A percentile compares a stretch with the other conserved stretches of the same genome.
phyloP scores from a whole-genome alignment of 2,113 vertebrate species.

The Tinamus guttatus region DNA sequence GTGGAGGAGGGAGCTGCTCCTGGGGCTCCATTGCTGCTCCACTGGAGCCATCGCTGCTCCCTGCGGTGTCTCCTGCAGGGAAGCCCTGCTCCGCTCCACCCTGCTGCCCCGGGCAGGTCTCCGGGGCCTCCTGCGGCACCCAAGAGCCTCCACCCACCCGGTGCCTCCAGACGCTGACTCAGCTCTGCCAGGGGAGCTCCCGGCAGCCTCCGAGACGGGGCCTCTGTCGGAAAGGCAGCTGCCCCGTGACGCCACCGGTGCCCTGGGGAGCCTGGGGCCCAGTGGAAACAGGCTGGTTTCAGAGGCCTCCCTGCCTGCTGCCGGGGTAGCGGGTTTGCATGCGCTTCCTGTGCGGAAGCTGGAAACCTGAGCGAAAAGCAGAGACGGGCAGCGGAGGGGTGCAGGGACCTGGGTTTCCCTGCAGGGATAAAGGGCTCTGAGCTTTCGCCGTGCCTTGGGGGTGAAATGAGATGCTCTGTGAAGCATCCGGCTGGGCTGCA shows the following conservation, averaged over 20 bases:
- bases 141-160: background rate
- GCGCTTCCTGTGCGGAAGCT: background rate
- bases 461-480: no score
- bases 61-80: accelerated
- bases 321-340: background rate
- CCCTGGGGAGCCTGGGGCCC: background rate
- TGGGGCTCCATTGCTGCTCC: background rate
- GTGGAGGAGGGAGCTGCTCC: background rate
- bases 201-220: background rate
- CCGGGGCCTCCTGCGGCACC: background rate
- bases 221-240: background rate
- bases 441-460: accelerated
- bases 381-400: background rate
- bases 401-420: background rate
- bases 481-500: accelerated
- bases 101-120: background rate
- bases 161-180: background rate
- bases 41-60: accelerated
- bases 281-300: background rate
- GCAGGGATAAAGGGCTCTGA: background rate
- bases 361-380: background rate
- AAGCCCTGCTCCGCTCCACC: background rate
- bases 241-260: background rate
- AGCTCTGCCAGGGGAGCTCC: background rate
- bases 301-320: background rate